Percentiles rank a stretch among this genome's conserved stretches.
Evolutionary conservation across 2,113 vertebrate genomes (phyloP).

Genomic region (Butorides virescens): DNA sequence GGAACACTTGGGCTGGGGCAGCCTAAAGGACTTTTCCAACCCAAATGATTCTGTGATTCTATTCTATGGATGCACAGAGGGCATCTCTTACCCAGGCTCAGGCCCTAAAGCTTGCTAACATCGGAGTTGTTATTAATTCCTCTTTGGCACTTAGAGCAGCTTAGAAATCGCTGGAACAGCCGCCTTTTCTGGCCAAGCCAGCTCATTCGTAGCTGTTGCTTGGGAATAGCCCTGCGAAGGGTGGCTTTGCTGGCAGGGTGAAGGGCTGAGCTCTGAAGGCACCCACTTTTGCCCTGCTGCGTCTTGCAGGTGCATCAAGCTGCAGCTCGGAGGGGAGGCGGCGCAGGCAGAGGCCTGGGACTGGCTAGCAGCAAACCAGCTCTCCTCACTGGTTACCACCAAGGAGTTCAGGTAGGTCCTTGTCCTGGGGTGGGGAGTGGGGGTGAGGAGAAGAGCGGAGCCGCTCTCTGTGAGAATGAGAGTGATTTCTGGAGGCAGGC

Average conservation of each 20-base stretch:
- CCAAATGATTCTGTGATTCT: too few species aligned
- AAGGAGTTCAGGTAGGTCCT: slow-evolving; percentile 88
- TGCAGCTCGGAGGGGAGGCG: slow-evolving; percentile 88
- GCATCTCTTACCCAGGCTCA: neutral
- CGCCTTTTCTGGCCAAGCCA: neutral
- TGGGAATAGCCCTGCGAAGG: neutral
- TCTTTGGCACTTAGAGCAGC: neutral
- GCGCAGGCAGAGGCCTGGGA: slow-evolving; percentile 89
- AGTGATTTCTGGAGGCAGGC: neutral
- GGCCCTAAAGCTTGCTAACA: neutral
- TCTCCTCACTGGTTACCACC: slow-evolving; percentile 85
- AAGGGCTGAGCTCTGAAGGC: neutral
- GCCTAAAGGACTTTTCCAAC: too few species aligned
- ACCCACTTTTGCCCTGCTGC: neutral
- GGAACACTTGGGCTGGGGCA: too few species aligned
- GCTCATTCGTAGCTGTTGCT: accelerated
- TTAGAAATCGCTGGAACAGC: neutral
- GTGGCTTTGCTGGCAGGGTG: neutral
- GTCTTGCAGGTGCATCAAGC: slow-evolving; percentile 85
- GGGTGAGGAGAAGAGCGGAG: neutral
- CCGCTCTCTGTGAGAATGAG: neutral
- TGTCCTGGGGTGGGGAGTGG: too few species aligned
- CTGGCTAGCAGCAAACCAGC: slow-evolving; percentile 93
- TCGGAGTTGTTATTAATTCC: neutral
- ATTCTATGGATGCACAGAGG: neutral